Conservation (phyloP, 1,140 invertebrate genomes). For the Vanessa tameamea region DNA sequence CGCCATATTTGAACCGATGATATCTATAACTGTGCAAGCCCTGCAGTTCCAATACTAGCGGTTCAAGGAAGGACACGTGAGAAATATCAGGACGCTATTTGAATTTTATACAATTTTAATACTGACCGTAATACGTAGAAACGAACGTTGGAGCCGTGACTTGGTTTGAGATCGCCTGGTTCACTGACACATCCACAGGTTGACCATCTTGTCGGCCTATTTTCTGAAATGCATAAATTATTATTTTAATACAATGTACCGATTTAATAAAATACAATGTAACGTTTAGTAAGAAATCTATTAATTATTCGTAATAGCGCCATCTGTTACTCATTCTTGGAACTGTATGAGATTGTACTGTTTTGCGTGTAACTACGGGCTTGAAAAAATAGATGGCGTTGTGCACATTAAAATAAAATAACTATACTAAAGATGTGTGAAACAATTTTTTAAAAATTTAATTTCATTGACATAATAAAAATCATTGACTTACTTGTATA, state of each 20-base stretch:
- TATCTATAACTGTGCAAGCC: slow-evolving; percentile 44
- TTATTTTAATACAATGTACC: slow-evolving; percentile 26
- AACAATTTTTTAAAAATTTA: too few species aligned
- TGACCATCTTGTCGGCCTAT: slow-evolving; percentile 65
- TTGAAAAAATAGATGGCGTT: slow-evolving; percentile 19
- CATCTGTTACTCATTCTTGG: slow-evolving; percentile 40
- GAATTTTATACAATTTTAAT: slow-evolving; percentile 60
- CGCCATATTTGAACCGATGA: slow-evolving; percentile 24
- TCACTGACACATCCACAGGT: slow-evolving; percentile 56
- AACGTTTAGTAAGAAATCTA: background rate
- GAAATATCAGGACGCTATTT: slow-evolving; percentile 51
- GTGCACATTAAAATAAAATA: background rate
- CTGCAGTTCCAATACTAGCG: slow-evolving; percentile 44
- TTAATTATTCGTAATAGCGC: slow-evolving; percentile 38
- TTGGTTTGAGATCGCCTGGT: slow-evolving; percentile 56
- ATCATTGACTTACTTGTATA: slow-evolving; percentile 51
- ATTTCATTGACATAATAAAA: too few species aligned
- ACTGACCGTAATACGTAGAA: slow-evolving; percentile 75
- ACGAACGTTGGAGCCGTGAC: slow-evolving; percentile 59
- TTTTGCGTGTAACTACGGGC: background rate
- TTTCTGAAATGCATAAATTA: slow-evolving; percentile 57
- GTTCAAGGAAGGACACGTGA: slow-evolving; percentile 56
- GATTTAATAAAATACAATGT: slow-evolving; percentile 24
- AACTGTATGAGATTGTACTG: background rate
- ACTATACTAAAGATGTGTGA: too few species aligned